Evolutionary conservation across 2,888 invertebrate species (phyloP).

Genomic region (Portevinia maculata): DNA sequence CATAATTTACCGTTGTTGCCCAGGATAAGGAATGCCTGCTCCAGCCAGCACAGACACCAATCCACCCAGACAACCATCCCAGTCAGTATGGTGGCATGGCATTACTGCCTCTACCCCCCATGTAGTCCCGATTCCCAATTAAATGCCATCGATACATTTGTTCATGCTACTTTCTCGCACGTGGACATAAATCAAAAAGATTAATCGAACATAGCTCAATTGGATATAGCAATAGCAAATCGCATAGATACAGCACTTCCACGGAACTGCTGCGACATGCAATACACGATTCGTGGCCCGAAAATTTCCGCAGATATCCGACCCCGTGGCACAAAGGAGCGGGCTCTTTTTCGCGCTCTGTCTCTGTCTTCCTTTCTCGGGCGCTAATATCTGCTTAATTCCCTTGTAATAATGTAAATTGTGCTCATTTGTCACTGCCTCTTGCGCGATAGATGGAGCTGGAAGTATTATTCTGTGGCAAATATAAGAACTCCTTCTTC

Average conservation of each 20-base stretch:
- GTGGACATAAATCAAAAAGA: conserved; percentile 82
- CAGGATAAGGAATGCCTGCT: conserved; percentile 54
- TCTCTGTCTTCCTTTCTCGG: conserved; percentile 1
- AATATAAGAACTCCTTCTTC: conserved; percentile 44
- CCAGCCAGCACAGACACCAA: conserved; percentile 3
- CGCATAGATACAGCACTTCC: conserved; percentile 59
- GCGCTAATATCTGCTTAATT: conserved; percentile 72
- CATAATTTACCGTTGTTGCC: conserved; percentile 72
- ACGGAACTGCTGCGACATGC: conserved; percentile 67
- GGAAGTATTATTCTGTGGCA: conserved; percentile 23
- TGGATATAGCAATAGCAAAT: conserved; percentile 76
- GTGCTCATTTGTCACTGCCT: conserved; percentile 74
- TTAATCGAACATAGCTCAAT: conserved; percentile 83
- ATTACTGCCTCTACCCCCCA: conserved; percentile 47
- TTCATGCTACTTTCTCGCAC: conserved; percentile 79
- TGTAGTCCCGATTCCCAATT: conserved; percentile 75
- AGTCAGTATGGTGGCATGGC: conserved; percentile 10
- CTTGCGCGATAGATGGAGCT: conserved; percentile 62
- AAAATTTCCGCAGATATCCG: conserved; percentile 65
- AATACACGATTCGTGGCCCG: conserved; percentile 73
- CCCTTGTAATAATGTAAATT: conserved; percentile 74
- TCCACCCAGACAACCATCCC: conserved; percentile 33
- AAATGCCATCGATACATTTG: conserved; percentile 80
- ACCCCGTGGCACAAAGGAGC: conserved; percentile 12
- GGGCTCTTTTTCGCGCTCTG: background rate